A percentile compares a stretch with the other conserved stretches of the same genome.
These are phyloP conservation scores for Dromius quadrimaculatus DNA, from an alignment of 2,888 invertebrate species.

Conservation along the genomic window DNA sequence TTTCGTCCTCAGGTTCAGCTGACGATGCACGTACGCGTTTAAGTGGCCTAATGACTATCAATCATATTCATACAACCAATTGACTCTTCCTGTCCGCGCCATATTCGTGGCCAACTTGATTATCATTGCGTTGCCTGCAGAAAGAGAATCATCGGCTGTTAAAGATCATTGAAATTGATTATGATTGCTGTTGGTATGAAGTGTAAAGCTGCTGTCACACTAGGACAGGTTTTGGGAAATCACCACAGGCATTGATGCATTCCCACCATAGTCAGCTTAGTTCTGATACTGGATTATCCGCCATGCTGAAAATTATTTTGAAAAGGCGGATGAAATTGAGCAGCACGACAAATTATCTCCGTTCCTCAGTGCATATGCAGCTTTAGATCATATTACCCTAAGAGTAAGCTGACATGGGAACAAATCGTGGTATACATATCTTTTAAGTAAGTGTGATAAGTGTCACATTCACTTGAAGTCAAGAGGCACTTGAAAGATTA, in stretches of 20 bases:
- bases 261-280: no score
- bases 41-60: slow-evolving; percentile 58
- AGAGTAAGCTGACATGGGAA: slow-evolving; percentile 19
- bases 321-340: no score
- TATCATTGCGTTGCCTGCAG: background rate
- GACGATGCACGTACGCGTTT: slow-evolving; percentile 43
- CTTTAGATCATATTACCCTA: no score
- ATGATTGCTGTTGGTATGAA: slow-evolving; percentile 4
- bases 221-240: no score
- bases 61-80: slow-evolving; percentile 61
- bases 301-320: no score
- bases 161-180: slow-evolving; percentile 9
- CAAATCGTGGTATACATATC: background rate
- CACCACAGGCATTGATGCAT: no score
- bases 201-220: background rate
- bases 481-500: no score
- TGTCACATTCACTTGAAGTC: background rate
- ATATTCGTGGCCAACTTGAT: slow-evolving; percentile 46
- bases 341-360: no score
- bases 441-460: slow-evolving; percentile 10
- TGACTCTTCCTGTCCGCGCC: slow-evolving; percentile 61
- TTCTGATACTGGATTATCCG: no score
- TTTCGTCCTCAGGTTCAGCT: no score
- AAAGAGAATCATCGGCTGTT: slow-evolving; percentile 7
- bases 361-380: no score